Evolutionary conservation across 1,140 invertebrate species (phyloP).

Genomic region (Drosophila teissieri): DNA sequence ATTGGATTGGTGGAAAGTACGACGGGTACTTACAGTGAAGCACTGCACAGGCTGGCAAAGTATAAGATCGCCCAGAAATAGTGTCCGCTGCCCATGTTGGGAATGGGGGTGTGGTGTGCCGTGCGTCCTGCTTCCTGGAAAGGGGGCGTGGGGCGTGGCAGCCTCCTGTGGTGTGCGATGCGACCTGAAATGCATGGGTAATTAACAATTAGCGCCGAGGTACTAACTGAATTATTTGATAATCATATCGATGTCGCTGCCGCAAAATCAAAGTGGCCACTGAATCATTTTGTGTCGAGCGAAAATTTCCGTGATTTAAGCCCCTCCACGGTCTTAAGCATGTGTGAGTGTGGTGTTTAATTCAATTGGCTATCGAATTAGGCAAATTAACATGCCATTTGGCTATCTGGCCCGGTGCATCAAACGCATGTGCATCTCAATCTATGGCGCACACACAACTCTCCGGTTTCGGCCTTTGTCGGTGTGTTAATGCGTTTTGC

Average conservation of each 20-base stretch:
- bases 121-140: constrained; percentile 22
- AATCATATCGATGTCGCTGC: background rate
- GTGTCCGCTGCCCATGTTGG: constrained; percentile 82
- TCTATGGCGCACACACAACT: constrained; percentile 3
- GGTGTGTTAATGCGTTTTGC: constrained; percentile 11
- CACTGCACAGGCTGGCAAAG: constrained; percentile 84
- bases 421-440: constrained; percentile 27
- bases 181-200: constrained; percentile 10
- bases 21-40: constrained; percentile 82
- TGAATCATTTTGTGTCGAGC: constrained; percentile 13
- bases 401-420: constrained; percentile 29
- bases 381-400: constrained; percentile 52
- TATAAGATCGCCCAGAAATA: constrained; percentile 84
- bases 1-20: background rate
- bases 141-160: constrained; percentile 20
- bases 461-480: background rate
- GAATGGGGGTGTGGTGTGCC: constrained; percentile 9
- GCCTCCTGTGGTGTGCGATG: constrained; percentile 19
- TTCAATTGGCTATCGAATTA: constrained; percentile 56
- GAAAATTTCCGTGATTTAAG: constrained; percentile 11
- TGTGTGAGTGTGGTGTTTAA: constrained; percentile 18
- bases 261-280: constrained; percentile 18
- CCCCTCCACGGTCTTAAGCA: background rate
- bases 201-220: constrained; percentile 3
- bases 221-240: constrained; percentile 3